Base-by-base conservation (phyloP, 1,140 invertebrate genomes). In the Sinonovacula constricta region DNA sequence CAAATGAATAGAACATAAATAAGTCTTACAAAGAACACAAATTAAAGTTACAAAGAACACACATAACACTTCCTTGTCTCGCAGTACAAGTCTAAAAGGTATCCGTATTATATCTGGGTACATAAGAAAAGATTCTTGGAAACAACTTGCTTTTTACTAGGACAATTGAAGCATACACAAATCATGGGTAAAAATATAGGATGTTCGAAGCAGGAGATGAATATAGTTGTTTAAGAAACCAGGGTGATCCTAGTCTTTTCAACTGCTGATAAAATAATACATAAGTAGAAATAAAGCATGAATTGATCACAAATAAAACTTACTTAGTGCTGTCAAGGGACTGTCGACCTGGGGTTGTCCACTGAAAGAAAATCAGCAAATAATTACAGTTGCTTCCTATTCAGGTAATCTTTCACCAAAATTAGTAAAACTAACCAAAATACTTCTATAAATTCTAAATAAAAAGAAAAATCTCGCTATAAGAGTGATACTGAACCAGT, bases 281-380 rank as follows among this genome's bases (percentile, higher is more conserved):
- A 45, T 18, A 7, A 45, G 7, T 7, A 10, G 39, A 45, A 45
- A 45, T 10, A 18, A 45, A 18, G 7, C 39, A 45, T 10, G 18
- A 45, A 45, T 18, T 10, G 18, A 45, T 18, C 7, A 18, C 18
- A 7, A 45, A 45, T 45, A 45, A 5, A 54, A 81, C 81, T 85
- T 82, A 86, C 83, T 80, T 51, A 84, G 34, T 39, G 82, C 81
- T 33, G 77, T 63, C n/a, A 83, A 53, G 22, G 83, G 81, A 39
- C 77, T 36, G 31, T 83, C 81, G 36, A 69, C 49, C 34, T 70
- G 14, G 12, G 79, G 57, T 34, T 67, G 51, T 10, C 63, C 56
- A 79, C 83, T 83, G 76, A 72, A 80, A 80, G 36, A 15, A 14
- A 51, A 79, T 54, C 54, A 53, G 45, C 65, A 49, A 34, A 45